Percentiles rank a stretch among this genome's conserved stretches.
phyloP scores from a whole-genome alignment of 2,113 vertebrate species.

The Tragelaphus imberbis region DNA sequence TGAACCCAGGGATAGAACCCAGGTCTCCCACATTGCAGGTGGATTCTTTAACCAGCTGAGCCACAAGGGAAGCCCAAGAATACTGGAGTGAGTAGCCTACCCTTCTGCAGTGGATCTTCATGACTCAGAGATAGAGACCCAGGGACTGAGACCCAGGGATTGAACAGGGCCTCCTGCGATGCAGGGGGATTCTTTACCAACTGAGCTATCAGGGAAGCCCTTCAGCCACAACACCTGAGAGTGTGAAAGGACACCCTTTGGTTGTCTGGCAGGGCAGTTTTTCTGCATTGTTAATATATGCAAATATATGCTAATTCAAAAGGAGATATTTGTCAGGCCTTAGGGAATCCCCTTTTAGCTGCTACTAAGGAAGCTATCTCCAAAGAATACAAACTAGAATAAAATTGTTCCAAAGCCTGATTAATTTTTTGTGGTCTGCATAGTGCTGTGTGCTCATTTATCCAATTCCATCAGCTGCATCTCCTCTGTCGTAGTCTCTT shows the following conservation, averaged over 20 bases:
- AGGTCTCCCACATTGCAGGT: neutral
- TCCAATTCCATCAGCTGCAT: neutral
- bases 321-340: constrained; percentile 63
- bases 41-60: neutral
- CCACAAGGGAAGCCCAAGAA: neutral
- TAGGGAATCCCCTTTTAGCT: constrained; percentile 62
- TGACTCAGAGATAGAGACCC: too few relatives aligned
- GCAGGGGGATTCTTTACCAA: neutral
- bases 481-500: neutral
- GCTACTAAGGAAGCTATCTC: constrained; percentile 52
- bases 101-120: neutral
- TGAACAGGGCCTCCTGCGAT: neutral
- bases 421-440: constrained; percentile 42
- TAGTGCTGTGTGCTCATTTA: constrained; percentile 43
- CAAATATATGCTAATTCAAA: constrained; percentile 70
- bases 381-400: constrained; percentile 67
- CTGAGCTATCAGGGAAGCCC: neutral
- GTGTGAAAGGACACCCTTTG: constrained; percentile 38
- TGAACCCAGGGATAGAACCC: neutral
- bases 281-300: constrained; percentile 48
- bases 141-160: neutral
- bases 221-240: neutral
- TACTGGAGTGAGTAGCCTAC: neutral
- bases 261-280: neutral
- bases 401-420: constrained; percentile 37